Base-by-base conservation (phyloP, 1,140 invertebrate species). In the Danaus melanippus region DNA sequence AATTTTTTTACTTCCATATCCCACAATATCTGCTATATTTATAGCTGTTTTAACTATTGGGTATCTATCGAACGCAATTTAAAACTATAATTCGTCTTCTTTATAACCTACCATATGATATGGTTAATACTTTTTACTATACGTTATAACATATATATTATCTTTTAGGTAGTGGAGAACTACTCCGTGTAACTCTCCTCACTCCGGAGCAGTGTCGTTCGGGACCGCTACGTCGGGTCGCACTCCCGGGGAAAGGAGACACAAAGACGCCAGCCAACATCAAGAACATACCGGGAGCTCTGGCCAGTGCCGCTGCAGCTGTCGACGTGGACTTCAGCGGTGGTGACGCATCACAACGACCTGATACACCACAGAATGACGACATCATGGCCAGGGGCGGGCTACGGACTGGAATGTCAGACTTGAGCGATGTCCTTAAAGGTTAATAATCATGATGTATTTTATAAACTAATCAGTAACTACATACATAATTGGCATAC, bases 311-410 rank as follows among this genome's bases (percentile, higher is more conserved):
- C 0, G 90, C 93, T 12, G 95, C 95, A 8, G 91, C 93, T 61
- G 93, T 98, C n/a, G 92, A 96, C 71, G 95, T 97, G 0, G 95
- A 97, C 79, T 97, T 98, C 67, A 92, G 92, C 58, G 91, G 92
- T 9, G 91, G 89, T 62, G 92, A 94, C 52, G 80, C 92, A 46
- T 90, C 92, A 0, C 93, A 92, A 77, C 88, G 93, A 58, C 93
- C 94, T 2, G 94, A 96, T 71, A 93, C 95, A 44, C 92, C 95
- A 1, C 94, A 96, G 72, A 96, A 96, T 68, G 94, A 96, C 78
- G 93, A 93, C 41, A 90, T 90, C 8, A 89, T 91, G 68, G 90
- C 89, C 6, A 76, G 90, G 10, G 90, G 92, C 2, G 88, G 91
- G 9, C 91, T 93, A 68, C 89, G 87, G 43, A 90, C 89, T 51